Evolutionary conservation across 2,888 invertebrate species (phyloP), one percentile per base, ranked within the genome.

Genomic region (Tipula vernalis): DNA sequence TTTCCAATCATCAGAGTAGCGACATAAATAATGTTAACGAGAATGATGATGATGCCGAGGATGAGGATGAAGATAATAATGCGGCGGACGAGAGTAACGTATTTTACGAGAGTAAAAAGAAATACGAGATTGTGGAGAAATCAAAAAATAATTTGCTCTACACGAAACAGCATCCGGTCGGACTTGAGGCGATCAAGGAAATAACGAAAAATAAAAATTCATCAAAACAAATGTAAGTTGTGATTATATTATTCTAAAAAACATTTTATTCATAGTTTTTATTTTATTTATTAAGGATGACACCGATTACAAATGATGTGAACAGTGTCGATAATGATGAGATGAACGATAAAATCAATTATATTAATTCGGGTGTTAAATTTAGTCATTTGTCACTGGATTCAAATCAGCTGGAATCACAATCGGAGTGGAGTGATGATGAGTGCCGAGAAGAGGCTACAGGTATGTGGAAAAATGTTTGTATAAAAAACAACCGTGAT

Each of bases 341-440:
- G 42, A 36, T 51, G 36, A 51, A 51, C n/a, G 86, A 51, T 2
- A 51, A 86, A 51, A 86, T 86, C 15, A 87, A 87, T 86, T 87
- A 87, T 86, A 91, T 91, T 90, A 92, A 91, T 88, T 91, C 92
- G 89, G 91, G 91, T 89, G 89, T 92, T 39, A 92, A 92, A 89
- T 91, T 91, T 89, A 91, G 91, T 18, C 91, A 91, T 88, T 91
- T 91, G 88, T 91, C 91, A 88, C 90, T 91, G 89, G 90, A 92
- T 89, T 90, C 91, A 88, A 90, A 92, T 91, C 91, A 91, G 86
- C 92, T 94, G 88, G 94, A 95, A 89, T 96, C 96, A 91, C 95
- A 96, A 89, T 96, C 96, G n/a, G 96, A 96, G 90, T 96, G 96
- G 96, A 96, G 95, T 88, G 94, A 94, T 89, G 94, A 94, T 89